Evolutionary conservation across 2,888 invertebrate genomes (phyloP).

Genomic region (Venustoraphidia nigricollis): DNA sequence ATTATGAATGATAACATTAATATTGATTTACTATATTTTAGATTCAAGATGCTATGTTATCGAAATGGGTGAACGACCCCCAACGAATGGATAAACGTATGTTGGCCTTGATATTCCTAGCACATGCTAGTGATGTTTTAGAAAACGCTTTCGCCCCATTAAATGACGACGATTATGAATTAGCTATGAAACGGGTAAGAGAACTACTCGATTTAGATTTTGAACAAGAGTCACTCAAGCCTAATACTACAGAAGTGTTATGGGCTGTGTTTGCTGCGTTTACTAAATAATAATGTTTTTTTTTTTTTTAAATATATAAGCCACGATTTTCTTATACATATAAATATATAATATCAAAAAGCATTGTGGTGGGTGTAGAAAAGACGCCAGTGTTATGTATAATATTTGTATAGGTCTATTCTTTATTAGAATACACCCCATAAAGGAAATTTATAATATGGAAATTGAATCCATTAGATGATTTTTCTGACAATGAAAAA

Average conservation of each 20-base stretch:
- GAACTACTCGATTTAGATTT: conserved; percentile 92
- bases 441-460: too few relatives aligned
- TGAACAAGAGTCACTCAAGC: conserved; percentile 87
- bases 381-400: too few relatives aligned
- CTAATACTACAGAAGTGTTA: conserved; percentile 83
- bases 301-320: not conserved
- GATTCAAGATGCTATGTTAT: conserved; percentile 94
- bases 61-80: conserved; percentile 93
- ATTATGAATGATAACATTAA: too few relatives aligned
- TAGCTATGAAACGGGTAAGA: conserved; percentile 94
- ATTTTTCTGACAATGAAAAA: too few relatives aligned
- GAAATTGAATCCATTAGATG: too few relatives aligned
- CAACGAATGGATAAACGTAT: conserved; percentile 94
- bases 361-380: too few relatives aligned
- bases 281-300: conserved; percentile 60
- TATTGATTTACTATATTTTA: conserved; percentile 25
- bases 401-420: too few relatives aligned
- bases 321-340: too few relatives aligned
- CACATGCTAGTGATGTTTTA: conserved; percentile 95
- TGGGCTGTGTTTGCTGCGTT: conserved; percentile 99
- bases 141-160: conserved; percentile 99
- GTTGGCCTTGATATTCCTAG: conserved; percentile 83
- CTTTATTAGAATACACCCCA: too few relatives aligned
- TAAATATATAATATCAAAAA: too few relatives aligned
- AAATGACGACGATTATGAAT: conserved; percentile 92